phyloP scores from a whole-genome alignment of 2,888 invertebrate species.

The Leptothorax acervorum region DNA sequence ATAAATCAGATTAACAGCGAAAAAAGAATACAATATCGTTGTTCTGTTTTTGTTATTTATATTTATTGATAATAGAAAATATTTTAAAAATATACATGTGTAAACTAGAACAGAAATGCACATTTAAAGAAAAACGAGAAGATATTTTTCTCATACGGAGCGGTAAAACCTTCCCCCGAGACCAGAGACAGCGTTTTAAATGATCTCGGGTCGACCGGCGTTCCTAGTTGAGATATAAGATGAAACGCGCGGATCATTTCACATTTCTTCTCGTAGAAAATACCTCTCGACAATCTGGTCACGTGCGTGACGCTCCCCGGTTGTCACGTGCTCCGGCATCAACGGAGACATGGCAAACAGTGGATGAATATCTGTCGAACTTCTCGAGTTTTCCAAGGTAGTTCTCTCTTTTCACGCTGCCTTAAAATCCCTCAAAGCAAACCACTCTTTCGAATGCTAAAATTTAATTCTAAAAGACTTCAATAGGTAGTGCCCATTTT shows the following conservation, averaged over 20 bases:
- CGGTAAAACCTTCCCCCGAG: conserved; percentile 17
- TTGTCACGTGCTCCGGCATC: conserved; percentile 32
- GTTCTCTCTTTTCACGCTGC: neutral
- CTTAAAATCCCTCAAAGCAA: neutral
- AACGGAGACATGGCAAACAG: conserved; percentile 24
- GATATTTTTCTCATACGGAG: neutral
- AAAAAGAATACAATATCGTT: neutral
- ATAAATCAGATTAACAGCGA: neutral
- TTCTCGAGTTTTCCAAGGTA: neutral
- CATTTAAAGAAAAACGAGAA: neutral
- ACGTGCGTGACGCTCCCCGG: conserved; percentile 59
- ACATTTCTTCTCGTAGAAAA: conserved; percentile 36
- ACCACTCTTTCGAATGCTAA: neutral
- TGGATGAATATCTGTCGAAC: conserved; percentile 33
- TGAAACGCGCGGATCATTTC: conserved; percentile 24
- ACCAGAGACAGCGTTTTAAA: conserved; percentile 68
- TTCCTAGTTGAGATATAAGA: conserved; percentile 42
- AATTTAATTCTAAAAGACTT: neutral
- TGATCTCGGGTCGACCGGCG: conserved; percentile 50
- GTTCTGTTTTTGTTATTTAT: neutral
- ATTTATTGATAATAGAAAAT: neutral
- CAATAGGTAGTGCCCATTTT: neutral
- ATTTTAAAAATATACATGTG: neutral
- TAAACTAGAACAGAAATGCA: neutral
- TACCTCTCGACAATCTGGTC: conserved; percentile 59